phyloP scores from a whole-genome alignment of 2,797 vertebrate genomes.

The Hemitrygon akajei region DNA sequence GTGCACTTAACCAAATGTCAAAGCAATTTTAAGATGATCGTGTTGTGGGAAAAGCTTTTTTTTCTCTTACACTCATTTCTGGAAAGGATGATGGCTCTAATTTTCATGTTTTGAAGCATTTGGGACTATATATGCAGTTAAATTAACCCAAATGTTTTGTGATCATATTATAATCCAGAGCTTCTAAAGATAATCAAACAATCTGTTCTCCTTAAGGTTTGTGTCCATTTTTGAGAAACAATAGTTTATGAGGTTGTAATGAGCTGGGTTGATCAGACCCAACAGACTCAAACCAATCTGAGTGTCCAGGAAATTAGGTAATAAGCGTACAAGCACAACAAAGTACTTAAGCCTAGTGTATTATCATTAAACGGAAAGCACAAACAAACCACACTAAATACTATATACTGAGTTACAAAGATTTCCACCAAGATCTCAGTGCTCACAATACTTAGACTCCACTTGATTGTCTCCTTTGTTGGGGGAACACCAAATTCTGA shows the following conservation, averaged over 20 bases:
- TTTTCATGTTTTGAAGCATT: background rate
- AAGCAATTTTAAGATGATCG: background rate
- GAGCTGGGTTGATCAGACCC: too few relatives aligned
- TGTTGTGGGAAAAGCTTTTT: background rate
- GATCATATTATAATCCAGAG: background rate
- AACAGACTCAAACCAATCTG: too few relatives aligned
- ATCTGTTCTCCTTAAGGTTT: background rate
- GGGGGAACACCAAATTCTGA: too few relatives aligned
- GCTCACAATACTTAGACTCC: too few relatives aligned
- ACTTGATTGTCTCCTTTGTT: too few relatives aligned
- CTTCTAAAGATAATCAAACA: background rate
- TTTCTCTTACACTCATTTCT: background rate
- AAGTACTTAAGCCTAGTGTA: too few relatives aligned
- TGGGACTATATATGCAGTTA: background rate
- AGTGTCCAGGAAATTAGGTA: too few relatives aligned
- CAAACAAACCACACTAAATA: too few relatives aligned
- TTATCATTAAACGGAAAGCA: too few relatives aligned
- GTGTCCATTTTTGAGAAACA: background rate
- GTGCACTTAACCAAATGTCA: background rate
- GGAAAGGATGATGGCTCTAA: background rate
- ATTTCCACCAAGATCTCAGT: too few relatives aligned
- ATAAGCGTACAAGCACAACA: too few relatives aligned
- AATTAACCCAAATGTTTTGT: background rate
- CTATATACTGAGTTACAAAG: too few relatives aligned
- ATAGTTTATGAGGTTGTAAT: background rate